Evolutionary conservation across 2,113 vertebrate species (phyloP).

Genomic region (Prietella phreatophila): DNA sequence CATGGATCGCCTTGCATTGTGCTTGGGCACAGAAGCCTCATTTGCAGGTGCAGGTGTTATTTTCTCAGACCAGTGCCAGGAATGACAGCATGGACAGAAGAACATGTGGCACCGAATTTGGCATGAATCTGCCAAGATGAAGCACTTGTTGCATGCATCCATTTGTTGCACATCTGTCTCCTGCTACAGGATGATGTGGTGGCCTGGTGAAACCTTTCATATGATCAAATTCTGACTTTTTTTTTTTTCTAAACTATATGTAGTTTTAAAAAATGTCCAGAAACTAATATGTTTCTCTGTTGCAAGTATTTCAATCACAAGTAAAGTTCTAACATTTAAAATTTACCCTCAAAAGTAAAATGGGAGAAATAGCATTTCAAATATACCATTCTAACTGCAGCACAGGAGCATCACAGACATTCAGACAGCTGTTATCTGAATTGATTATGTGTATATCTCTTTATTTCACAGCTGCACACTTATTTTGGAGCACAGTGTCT

Average conservation of each 20-base stretch:
- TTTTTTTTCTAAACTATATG: no score
- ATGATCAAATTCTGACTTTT: background rate
- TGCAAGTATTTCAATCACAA: background rate
- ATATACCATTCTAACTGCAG: background rate
- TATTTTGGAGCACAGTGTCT: background rate
- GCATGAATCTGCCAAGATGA: constrained; percentile 41
- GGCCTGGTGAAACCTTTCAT: background rate
- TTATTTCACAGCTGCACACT: background rate
- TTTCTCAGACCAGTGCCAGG: constrained; percentile 42
- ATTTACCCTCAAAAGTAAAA: background rate
- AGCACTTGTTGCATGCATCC: constrained; percentile 62
- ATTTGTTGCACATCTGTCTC: constrained; percentile 67
- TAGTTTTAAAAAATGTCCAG: background rate
- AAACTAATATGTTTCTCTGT: background rate
- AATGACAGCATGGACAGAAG: constrained; percentile 27
- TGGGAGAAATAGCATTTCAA: background rate
- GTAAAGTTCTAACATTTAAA: background rate
- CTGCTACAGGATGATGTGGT: background rate
- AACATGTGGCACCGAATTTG: constrained; percentile 40
- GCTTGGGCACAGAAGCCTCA: constrained; percentile 58
- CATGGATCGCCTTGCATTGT: constrained; percentile 59
- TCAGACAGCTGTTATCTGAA: background rate
- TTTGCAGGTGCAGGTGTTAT: constrained; percentile 57
- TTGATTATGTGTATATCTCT: background rate
- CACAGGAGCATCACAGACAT: background rate